Conservation (phyloP, 2,888 invertebrate genomes). For the Hirtodrosophila duncani region DNA sequence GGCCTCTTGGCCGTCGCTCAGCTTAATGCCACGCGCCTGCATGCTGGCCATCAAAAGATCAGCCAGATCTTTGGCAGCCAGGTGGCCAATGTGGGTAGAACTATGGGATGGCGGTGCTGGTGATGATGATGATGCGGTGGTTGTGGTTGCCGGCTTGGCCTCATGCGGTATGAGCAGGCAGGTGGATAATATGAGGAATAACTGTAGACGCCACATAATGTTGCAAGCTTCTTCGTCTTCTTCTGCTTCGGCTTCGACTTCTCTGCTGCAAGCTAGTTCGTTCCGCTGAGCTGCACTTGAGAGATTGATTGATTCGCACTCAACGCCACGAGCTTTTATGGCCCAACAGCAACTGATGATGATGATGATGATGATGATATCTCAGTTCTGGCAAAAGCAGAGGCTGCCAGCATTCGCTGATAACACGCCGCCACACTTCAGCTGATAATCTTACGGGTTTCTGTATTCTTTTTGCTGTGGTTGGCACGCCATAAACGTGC, state of each 20-base stretch:
- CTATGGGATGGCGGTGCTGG: not conserved
- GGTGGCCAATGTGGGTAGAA: slow-evolving; percentile 39
- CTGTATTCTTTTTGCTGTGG: too few species aligned
- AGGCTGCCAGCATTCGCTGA: too few species aligned
- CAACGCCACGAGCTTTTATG: slow-evolving; percentile 17
- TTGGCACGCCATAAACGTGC: slow-evolving; percentile 59
- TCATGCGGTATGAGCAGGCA: slow-evolving; percentile 57
- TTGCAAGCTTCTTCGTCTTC: not conserved
- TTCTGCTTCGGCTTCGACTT: not conserved
- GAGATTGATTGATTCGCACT: slow-evolving; percentile 25
- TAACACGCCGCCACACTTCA: too few species aligned
- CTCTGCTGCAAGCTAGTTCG: not conserved
- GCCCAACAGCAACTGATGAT: too few species aligned
- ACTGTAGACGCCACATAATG: slow-evolving; percentile 59
- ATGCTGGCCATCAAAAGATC: slow-evolving; percentile 58
- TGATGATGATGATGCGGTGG: not conserved
- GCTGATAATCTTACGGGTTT: too few species aligned
- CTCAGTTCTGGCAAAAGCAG: too few species aligned
- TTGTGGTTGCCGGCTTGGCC: slow-evolving; percentile 42
- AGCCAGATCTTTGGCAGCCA: slow-evolving; percentile 60
- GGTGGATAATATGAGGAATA: slow-evolving; percentile 54
- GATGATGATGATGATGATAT: too few species aligned
- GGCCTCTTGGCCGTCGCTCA: slow-evolving; percentile 28
- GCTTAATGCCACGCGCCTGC: slow-evolving; percentile 42
- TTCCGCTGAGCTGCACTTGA: not conserved